Percentiles rank a stretch among this genome's conserved stretches.
Conservation (phyloP, 1,140 invertebrate species). For the Drosophila rhopaloa region DNA sequence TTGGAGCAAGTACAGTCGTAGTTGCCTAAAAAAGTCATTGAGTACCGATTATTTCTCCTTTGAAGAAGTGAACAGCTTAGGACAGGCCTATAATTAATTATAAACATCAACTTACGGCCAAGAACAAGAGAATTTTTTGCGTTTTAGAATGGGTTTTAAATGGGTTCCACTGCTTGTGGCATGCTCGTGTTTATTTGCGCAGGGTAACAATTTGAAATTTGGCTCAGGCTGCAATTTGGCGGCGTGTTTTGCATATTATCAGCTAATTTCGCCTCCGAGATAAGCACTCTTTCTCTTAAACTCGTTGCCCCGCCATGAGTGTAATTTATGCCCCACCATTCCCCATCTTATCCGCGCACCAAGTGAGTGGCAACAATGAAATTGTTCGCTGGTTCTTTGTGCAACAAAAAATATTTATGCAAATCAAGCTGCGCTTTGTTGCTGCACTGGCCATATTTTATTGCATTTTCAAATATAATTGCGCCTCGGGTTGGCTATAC, state of each 20-base stretch:
- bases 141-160: conserved; percentile 6
- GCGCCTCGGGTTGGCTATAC: conserved; percentile 42
- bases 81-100: not conserved
- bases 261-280: conserved; percentile 76
- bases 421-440: conserved; percentile 60
- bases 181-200: conserved; percentile 40
- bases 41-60: not conserved
- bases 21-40: conserved; percentile 1
- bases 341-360: not conserved
- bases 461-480: conserved; percentile 82
- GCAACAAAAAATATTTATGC: conserved; percentile 73
- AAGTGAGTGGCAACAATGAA: conserved; percentile 44
- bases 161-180: conserved; percentile 22
- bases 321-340: conserved; percentile 72
- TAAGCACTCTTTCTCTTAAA: conserved; percentile 61
- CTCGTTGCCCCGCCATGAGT: conserved; percentile 71
- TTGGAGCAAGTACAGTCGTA: conserved; percentile 16
- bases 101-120: not conserved
- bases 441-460: conserved; percentile 68
- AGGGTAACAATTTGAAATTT: conserved; percentile 79
- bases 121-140: not conserved
- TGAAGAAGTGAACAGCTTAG: not conserved
- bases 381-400: conserved; percentile 63
- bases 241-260: conserved; percentile 81
- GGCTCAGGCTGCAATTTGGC: conserved; percentile 75